Evolutionary conservation across 37 sponge, comb jelly and placozoan genomes (phyloP).

Genomic region (Tethya wilhelma): DNA sequence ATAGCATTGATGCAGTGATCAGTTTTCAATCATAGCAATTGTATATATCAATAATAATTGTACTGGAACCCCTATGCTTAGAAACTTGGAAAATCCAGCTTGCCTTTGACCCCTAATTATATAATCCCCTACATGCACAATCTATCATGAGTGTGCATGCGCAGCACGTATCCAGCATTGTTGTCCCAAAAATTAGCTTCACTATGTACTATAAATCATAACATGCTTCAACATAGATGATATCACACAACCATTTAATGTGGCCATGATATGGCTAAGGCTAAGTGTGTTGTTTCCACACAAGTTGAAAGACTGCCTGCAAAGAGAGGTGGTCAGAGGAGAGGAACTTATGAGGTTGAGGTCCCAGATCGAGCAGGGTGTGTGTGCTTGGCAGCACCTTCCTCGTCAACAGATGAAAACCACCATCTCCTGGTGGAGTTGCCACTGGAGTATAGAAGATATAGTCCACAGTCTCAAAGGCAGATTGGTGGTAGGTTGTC

Average conservation of each 20-base stretch:
- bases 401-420: slow-evolving; percentile 56
- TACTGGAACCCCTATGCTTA: no score
- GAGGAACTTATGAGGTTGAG: slow-evolving; percentile 73
- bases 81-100: no score
- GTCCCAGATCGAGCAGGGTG: slow-evolving; percentile 63
- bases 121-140: no score
- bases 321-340: slow-evolving; percentile 87
- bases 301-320: slow-evolving; percentile 60
- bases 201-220: no score
- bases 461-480: slow-evolving; percentile 84
- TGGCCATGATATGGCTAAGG: not conserved
- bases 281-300: slow-evolving; percentile 5
- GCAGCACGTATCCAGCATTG: no score
- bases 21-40: no score
- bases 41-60: no score
- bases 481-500: slow-evolving; percentile 67
- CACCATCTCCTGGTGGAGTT: not conserved
- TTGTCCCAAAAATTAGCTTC: no score
- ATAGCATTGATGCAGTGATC: no score
- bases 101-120: no score
- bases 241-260: slow-evolving; percentile 40
- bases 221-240: no score
- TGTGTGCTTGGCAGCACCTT: slow-evolving; percentile 55
- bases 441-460: slow-evolving; percentile 56
- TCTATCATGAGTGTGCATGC: no score